These are phyloP conservation scores for Epinephelus lanceolatus DNA, from an alignment of 2,113 vertebrate genomes.

Conservation along the genomic window DNA sequence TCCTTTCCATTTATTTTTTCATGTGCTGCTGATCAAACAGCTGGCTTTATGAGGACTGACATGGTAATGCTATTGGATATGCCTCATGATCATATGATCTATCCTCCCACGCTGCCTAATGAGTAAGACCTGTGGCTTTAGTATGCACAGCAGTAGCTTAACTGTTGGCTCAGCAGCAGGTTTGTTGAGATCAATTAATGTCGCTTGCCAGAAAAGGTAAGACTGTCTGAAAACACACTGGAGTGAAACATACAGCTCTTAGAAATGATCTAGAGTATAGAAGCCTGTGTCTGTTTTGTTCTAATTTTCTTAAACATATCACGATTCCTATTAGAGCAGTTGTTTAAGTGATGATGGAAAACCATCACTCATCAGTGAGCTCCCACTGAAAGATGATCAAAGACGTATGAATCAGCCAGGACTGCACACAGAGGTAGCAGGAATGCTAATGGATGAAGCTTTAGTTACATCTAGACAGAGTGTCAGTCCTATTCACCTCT, in stretches of 20 bases:
- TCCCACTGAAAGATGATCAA: conserved; percentile 27
- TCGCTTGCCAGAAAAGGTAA: not conserved
- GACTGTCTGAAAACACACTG: not conserved
- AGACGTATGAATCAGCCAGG: conserved; percentile 34
- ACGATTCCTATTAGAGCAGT: conserved; percentile 2
- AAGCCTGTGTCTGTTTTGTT: not conserved
- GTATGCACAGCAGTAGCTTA: not conserved
- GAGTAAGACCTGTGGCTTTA: not conserved
- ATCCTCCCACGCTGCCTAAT: not conserved
- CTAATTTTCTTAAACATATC: not conserved
- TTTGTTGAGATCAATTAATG: not conserved
- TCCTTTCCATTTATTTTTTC: not conserved
- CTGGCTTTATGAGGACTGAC: not conserved
- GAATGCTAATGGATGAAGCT: conserved; percentile 18
- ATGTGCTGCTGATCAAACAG: conserved; percentile 31
- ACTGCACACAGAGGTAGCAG: conserved; percentile 2
- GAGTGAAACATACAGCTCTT: not conserved
- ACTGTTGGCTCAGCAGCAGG: not conserved
- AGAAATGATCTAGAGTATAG: not conserved
- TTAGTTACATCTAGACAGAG: not conserved
- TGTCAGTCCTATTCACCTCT: not conserved
- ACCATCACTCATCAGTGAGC: not conserved
- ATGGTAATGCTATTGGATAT: not conserved
- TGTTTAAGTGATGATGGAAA: not conserved
- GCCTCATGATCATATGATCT: conserved; percentile 1